A percentile compares a stretch with the other conserved stretches of the same genome.
These are phyloP conservation scores for Zosterops japonicus DNA, from an alignment of 2,113 vertebrate species.

Conservation along the genomic window DNA sequence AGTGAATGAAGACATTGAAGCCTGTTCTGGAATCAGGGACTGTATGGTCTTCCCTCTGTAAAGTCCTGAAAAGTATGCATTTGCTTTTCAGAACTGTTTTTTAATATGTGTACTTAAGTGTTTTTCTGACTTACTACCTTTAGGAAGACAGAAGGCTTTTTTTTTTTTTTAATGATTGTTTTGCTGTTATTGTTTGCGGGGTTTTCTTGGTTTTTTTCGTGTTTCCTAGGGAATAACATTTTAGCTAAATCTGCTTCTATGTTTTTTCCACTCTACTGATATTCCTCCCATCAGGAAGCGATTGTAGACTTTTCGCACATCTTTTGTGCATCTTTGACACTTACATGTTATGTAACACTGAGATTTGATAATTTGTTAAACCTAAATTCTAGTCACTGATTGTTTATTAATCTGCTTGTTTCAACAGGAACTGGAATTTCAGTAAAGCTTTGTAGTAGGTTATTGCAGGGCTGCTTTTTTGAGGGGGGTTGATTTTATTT, in stretches of 20 bases:
- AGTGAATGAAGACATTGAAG: not conserved
- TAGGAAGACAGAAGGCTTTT: not conserved
- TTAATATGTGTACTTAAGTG: not conserved
- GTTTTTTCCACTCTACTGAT: not conserved
- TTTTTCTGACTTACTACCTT: not conserved
- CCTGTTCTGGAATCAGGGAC: not conserved
- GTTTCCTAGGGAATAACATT: not conserved
- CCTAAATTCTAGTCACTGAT: not conserved
- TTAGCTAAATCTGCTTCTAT: not conserved
- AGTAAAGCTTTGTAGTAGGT: not conserved
- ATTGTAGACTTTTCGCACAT: not conserved
- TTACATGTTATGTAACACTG: not conserved
- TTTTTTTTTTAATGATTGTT: not conserved
- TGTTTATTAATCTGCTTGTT: not conserved
- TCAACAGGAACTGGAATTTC: not conserved
- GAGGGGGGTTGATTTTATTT: not conserved
- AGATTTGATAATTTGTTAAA: not conserved
- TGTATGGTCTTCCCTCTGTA: not conserved
- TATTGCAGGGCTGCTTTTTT: not conserved
- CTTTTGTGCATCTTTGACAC: not conserved
- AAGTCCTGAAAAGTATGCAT: not conserved
- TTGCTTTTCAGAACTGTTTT: not conserved
- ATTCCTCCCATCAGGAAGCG: not conserved
- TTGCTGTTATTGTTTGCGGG: not conserved
- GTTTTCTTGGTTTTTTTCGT: accelerated